A percentile compares a stretch with the other conserved stretches of the same genome.
Evolutionary conservation across 2,113 vertebrate species (phyloP).

Genomic region (Pitta sordida): DNA sequence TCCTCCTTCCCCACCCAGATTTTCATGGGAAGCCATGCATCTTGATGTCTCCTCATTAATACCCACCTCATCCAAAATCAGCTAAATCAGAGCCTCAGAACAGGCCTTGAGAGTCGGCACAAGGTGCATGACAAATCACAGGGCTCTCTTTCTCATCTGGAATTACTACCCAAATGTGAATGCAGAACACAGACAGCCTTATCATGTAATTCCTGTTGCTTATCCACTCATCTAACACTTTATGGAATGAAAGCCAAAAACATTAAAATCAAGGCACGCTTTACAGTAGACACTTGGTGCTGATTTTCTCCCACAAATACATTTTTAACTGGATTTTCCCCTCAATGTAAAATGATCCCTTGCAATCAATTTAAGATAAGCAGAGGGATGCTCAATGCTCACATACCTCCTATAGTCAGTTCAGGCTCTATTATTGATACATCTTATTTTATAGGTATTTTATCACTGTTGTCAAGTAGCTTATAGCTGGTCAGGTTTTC

Average conservation of each 20-base stretch:
- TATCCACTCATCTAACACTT: background rate
- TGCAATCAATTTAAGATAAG: background rate
- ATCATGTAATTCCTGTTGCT: background rate
- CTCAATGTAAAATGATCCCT: background rate
- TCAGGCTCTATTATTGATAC: background rate
- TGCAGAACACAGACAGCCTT: conserved; percentile 1
- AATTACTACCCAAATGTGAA: background rate
- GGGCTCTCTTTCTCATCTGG: background rate
- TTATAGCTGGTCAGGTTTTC: background rate
- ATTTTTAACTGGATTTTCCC: background rate
- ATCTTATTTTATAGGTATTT: background rate
- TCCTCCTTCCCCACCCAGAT: background rate
- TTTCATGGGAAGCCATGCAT: background rate
- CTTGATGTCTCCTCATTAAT: background rate
- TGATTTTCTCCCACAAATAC: background rate
- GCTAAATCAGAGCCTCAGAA: background rate
- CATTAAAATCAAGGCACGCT: background rate
- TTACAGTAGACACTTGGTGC: background rate
- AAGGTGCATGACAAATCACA: background rate
- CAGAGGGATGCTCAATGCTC: background rate
- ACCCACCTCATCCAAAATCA: background rate
- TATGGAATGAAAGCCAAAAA: background rate
- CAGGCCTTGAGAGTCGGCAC: background rate
- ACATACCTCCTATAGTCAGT: background rate
- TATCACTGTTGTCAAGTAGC: background rate